These are phyloP conservation scores for Maccullochella peelii DNA, from an alignment of 2,113 vertebrate species.

Conservation along the genomic window DNA sequence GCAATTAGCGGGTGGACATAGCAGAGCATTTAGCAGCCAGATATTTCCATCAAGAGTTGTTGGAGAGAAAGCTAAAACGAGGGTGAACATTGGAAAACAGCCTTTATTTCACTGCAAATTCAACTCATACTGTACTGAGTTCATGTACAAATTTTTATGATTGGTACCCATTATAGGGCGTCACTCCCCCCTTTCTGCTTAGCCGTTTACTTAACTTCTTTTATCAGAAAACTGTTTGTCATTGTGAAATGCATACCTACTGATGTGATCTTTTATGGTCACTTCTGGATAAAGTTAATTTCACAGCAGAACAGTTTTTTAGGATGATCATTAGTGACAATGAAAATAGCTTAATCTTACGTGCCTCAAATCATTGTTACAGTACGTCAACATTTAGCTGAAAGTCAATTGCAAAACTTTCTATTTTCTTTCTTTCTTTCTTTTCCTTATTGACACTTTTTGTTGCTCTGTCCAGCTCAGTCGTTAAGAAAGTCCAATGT, in stretches of 20 bases:
- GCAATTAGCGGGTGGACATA: too few species aligned
- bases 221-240: not conserved
- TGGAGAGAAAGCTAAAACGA: not conserved
- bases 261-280: not conserved
- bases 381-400: not conserved
- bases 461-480: not conserved
- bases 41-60: not conserved
- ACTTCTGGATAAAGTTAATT: not conserved
- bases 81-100: too few species aligned
- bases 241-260: not conserved
- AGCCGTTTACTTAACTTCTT: not conserved
- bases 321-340: not conserved
- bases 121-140: too few species aligned
- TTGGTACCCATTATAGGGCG: too few species aligned
- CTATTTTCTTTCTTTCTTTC: not conserved
- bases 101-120: too few species aligned
- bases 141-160: too few species aligned
- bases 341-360: not conserved
- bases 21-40: too few species aligned
- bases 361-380: not conserved
- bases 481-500: not conserved
- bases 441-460: not conserved
- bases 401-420: not conserved
- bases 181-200: too few species aligned
- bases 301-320: not conserved